A percentile compares a stretch with the other conserved stretches of the same genome.
Evolutionary conservation across 2,888 invertebrate genomes (phyloP).

Genomic region (Apodemia hepburni): DNA sequence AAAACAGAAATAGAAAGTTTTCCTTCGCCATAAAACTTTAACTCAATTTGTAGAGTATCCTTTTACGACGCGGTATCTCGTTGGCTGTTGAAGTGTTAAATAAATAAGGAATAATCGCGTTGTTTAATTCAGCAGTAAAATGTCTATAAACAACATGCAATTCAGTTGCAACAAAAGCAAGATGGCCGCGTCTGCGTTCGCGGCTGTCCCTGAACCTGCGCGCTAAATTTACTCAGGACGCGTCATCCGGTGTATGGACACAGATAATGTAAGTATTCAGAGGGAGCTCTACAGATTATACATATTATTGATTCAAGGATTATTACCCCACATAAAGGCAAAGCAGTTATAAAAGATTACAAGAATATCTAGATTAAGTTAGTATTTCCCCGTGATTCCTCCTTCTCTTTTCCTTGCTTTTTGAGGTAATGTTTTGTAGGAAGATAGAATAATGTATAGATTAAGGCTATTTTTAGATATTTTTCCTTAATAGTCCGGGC

Average conservation of each 20-base stretch:
- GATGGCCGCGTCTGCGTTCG: conserved; percentile 49
- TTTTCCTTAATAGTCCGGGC: too few species aligned
- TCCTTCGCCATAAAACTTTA: conserved; percentile 20
- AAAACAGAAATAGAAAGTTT: conserved; percentile 16
- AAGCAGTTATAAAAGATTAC: background rate
- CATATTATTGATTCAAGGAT: conserved; percentile 9
- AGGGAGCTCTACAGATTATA: conserved; percentile 18
- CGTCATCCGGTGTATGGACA: conserved; percentile 60
- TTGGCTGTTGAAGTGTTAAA: conserved; percentile 24
- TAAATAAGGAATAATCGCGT: conserved; percentile 30
- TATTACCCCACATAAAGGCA: background rate
- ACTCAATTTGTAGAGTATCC: conserved; percentile 23
- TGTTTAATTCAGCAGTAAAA: conserved; percentile 30
- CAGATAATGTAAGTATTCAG: conserved; percentile 34
- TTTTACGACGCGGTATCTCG: conserved; percentile 29
- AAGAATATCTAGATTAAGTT: background rate
- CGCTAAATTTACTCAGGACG: conserved; percentile 69
- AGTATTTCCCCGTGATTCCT: too few species aligned
- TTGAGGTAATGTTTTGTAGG: too few species aligned
- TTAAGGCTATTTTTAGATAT: too few species aligned
- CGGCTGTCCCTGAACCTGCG: conserved; percentile 69
- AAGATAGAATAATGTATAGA: too few species aligned
- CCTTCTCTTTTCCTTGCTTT: too few species aligned
- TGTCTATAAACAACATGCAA: conserved; percentile 26
- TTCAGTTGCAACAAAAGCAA: conserved; percentile 55